A percentile compares a stretch with the other conserved stretches of the same genome.
phyloP scores from a whole-genome alignment of 2,797 vertebrate genomes.

The Xenentodon cancila region DNA sequence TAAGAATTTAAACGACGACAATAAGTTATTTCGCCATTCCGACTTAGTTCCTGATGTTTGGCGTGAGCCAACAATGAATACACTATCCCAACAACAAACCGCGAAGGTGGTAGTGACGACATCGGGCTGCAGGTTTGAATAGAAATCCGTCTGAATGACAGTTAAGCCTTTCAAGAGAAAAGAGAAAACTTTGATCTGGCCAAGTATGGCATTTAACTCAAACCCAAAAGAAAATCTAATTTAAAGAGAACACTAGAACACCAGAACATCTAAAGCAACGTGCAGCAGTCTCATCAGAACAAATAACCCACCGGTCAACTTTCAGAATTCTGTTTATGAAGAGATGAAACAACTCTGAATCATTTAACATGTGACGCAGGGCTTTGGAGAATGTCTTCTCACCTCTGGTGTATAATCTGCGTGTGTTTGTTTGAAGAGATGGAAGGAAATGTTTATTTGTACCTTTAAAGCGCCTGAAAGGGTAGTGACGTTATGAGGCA shows the following conservation, averaged over 20 bases:
- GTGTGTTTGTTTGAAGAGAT: not conserved
- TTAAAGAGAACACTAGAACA: not conserved
- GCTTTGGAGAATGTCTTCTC: no score
- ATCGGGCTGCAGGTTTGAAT: no score
- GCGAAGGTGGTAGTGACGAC: not conserved
- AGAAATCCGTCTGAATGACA: no score
- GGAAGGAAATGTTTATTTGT: conserved; percentile 19
- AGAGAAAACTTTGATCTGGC: not conserved
- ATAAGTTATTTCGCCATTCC: not conserved
- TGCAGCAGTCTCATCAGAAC: no score
- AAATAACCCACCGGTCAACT: no score
- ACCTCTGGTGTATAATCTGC: no score
- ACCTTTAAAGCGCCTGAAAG: conserved; percentile 54
- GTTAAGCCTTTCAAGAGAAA: no score
- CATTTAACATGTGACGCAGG: no score
- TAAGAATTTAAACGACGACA: not conserved
- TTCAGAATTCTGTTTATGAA: no score
- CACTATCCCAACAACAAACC: not conserved
- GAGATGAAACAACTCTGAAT: no score
- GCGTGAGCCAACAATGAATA: not conserved
- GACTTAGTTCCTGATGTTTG: not conserved
- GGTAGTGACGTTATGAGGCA: conserved; percentile 78
- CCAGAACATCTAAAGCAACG: not conserved
- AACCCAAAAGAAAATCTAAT: not conserved
- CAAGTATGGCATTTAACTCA: not conserved